These are phyloP conservation scores for Syrphus vitripennis DNA, from an alignment of 2,888 invertebrate species.

Conservation along the genomic window DNA sequence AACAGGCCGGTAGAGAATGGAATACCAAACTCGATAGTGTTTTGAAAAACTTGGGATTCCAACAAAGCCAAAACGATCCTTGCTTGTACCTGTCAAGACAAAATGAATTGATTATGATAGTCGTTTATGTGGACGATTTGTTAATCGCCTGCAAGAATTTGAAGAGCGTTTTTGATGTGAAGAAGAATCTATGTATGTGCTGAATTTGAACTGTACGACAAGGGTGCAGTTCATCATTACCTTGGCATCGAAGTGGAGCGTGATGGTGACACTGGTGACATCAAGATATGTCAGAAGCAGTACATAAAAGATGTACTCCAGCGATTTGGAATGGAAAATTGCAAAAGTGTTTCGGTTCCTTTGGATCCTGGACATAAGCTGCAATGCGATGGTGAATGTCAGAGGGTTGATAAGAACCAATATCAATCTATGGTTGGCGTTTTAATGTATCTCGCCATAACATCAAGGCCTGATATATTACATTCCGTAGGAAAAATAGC, in stretches of 20 bases:
- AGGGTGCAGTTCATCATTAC: constrained; percentile 33
- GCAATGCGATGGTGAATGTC: constrained; percentile 27
- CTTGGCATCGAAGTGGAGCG: constrained; percentile 56
- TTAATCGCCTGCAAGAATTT: constrained; percentile 35
- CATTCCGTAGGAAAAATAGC: constrained; percentile 69
- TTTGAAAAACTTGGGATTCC: constrained; percentile 27
- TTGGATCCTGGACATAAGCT: constrained; percentile 21
- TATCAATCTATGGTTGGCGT: constrained; percentile 3
- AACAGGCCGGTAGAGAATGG: constrained; percentile 47
- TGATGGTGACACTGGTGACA: constrained; percentile 35
- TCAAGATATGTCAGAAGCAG: constrained; percentile 57
- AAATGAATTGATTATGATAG: constrained; percentile 34
- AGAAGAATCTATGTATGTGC: constrained; percentile 21
- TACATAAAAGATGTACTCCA: constrained; percentile 61
- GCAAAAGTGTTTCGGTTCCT: constrained; percentile 58
- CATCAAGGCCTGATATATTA: constrained; percentile 69
- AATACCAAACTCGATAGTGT: constrained; percentile 39
- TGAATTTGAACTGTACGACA: constrained; percentile 23
- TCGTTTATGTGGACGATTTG: constrained; percentile 29
- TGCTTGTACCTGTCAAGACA: constrained; percentile 26
- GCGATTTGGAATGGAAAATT: constrained; percentile 64
- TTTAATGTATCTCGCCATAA: constrained; percentile 12
- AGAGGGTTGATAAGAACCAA: not conserved
- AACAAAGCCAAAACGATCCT: constrained; percentile 36
- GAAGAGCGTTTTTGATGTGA: constrained; percentile 19